phyloP scores from a whole-genome alignment of 2,888 invertebrate species.

The Heliconius sara region DNA sequence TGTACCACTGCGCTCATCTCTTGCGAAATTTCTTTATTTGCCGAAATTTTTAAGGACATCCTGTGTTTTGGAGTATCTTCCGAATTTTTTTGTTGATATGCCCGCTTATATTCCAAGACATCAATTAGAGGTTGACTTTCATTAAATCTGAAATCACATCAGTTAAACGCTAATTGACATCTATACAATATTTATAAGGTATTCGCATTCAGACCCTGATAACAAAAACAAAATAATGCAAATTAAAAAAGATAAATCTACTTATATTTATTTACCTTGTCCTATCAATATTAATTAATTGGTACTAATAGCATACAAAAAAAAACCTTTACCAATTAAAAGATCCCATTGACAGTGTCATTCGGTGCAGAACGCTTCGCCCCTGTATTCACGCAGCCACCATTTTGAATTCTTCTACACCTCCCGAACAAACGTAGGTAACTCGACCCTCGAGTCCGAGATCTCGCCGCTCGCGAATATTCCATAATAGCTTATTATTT shows the following conservation, averaged over 20 bases:
- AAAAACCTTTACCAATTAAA: conserved; percentile 26
- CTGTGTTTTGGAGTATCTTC: too few species aligned
- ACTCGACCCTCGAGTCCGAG: conserved; percentile 41
- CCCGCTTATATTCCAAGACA: too few species aligned
- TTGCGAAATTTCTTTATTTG: too few species aligned
- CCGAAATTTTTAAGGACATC: too few species aligned
- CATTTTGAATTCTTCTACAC: conserved; percentile 43
- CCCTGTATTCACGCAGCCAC: conserved; percentile 28
- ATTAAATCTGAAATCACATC: neutral
- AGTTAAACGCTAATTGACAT: neutral
- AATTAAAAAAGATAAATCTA: neutral
- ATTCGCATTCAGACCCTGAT: neutral
- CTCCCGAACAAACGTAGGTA: conserved; percentile 36
- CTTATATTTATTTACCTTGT: neutral
- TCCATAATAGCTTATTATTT: conserved; percentile 80
- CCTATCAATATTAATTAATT: conserved; percentile 22
- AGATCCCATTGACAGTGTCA: conserved; percentile 33
- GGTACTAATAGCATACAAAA: neutral
- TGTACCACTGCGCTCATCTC: too few species aligned
- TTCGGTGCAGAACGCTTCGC: conserved; percentile 21
- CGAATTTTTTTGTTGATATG: too few species aligned
- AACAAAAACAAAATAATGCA: neutral
- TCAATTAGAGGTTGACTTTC: neutral
- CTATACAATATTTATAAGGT: neutral
- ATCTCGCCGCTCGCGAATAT: conserved; percentile 58